Evolutionary conservation across 2,797 vertebrate genomes (phyloP), one percentile per base, ranked within the genome.

Genomic region (Peromyscus aztecus): DNA sequence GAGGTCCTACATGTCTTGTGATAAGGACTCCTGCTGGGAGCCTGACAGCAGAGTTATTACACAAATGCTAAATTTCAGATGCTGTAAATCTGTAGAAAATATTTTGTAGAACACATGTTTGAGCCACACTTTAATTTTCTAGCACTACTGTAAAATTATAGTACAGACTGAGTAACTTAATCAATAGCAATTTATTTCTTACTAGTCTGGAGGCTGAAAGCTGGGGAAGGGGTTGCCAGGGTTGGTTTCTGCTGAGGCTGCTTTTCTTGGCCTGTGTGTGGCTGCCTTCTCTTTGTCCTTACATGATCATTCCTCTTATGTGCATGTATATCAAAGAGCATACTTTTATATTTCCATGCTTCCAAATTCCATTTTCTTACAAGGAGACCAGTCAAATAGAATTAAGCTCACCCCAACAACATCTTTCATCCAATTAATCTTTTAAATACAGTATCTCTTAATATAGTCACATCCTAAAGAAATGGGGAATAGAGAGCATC

Each of bases 401-500:
- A 89, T 24, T 52, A 43, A 63, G 11, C 9, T n/a, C 27, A 76
- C 0, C 4, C 11, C 14, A 52, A 65, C 34, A 9, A 19, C 24
- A 34, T 81, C 3, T 14, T 84, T 90, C 63, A 52, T 40, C 4
- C 49, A 88, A 84, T 55, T 4, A 31, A 14, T 11, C 3, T 82
- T 92, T 80, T 24, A 91, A 91, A 83, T 29, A 1, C 1, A 4
- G 2, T 89, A 12, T 94, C 23, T 81, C 59, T 19, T 94, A 91
- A 71, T 87, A 55, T 9, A 63, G 11, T 73, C 76, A 52, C 24
- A 63, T 63, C 59, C 17, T 10, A 1, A 49, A 31, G 34, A 65
- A 17, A 6, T 73, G 2, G 12, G 9, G 9, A 1, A 17, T 80
- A 57, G 10, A 10, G 2, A 10, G 2, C 0, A 17, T 94, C n/a